Conservation (phyloP, 2,797 vertebrate genomes). For the Chaenodraco wilsoni region DNA sequence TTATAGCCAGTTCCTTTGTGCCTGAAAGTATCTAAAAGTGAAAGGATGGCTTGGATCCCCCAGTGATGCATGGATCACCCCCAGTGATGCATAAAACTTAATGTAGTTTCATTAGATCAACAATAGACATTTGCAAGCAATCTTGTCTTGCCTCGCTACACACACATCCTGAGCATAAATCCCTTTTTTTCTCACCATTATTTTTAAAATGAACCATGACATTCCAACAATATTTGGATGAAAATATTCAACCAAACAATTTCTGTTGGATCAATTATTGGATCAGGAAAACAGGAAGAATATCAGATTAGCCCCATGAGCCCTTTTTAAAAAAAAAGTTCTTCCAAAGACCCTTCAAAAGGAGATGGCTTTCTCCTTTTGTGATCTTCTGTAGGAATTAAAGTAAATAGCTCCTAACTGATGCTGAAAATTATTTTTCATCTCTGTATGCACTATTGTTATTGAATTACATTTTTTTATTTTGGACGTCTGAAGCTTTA, state of each 20-base stretch:
- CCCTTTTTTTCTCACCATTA: not conserved
- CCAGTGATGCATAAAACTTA: not conserved
- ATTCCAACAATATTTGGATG: not conserved
- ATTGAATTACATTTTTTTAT: not conserved
- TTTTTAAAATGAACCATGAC: not conserved
- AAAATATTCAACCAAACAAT: not conserved
- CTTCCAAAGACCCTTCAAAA: not conserved
- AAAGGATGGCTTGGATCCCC: not conserved
- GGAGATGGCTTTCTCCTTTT: not conserved
- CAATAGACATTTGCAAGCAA: not conserved
- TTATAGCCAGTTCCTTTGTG: no score
- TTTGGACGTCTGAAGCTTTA: not conserved
- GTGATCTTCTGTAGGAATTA: not conserved
- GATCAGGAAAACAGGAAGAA: not conserved
- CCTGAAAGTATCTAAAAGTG: not conserved
- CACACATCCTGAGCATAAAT: not conserved
- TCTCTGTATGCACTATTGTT: not conserved
- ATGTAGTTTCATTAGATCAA: not conserved
- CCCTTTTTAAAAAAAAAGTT: not conserved
- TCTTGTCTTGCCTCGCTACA: not conserved
- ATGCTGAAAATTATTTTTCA: not conserved
- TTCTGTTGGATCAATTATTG: not conserved
- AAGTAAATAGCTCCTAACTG: not conserved
- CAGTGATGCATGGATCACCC: not conserved
- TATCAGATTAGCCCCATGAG: not conserved